Conservation (phyloP, 2,113 vertebrate genomes). For the Bos javanicus region DNA sequence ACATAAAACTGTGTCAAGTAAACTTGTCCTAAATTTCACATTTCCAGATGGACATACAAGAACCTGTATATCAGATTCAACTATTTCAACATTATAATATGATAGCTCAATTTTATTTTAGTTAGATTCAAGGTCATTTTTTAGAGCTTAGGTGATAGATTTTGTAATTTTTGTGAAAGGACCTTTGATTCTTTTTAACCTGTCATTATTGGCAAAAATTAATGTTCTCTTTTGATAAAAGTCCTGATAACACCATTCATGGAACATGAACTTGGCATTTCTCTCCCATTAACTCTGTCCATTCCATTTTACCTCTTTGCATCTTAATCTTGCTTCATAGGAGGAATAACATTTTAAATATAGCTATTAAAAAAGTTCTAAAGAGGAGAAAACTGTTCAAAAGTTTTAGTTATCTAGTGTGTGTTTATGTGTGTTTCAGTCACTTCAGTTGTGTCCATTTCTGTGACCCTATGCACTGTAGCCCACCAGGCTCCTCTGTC, state of each 20-base stretch:
- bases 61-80: neutral
- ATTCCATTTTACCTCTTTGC: neutral
- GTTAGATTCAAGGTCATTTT: neutral
- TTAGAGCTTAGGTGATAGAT: neutral
- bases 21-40: slow-evolving; percentile 1
- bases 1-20: slow-evolving; percentile 9
- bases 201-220: slow-evolving; percentile 2
- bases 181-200: neutral
- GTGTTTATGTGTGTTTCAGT: neutral
- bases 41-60: neutral
- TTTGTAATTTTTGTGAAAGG: neutral
- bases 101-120: slow-evolving; percentile 27
- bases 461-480: neutral
- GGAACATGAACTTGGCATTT: neutral
- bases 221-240: neutral
- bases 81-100: slow-evolving; percentile 6
- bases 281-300: neutral
- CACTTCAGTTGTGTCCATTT: neutral
- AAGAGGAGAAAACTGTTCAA: neutral
- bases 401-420: neutral
- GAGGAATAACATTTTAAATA: neutral
- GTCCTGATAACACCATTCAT: neutral
- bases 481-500: neutral
- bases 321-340: neutral
- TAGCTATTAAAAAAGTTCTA: neutral